Conservation (phyloP, 2,113 vertebrate genomes). For the Poecilia latipinna region DNA sequence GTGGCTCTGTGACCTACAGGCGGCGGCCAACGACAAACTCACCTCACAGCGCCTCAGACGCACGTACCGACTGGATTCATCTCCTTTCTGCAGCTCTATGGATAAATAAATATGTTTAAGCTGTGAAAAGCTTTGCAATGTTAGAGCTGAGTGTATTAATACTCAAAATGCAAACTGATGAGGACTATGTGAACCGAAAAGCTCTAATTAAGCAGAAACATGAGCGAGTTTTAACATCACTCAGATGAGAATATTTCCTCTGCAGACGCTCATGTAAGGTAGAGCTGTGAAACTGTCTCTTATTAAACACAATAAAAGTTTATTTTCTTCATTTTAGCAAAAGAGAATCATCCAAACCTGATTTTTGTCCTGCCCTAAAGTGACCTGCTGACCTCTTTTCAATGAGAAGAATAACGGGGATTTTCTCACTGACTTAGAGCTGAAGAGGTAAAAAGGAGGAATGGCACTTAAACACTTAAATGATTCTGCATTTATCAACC, state of each 20-base stretch:
- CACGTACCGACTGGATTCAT: not conserved
- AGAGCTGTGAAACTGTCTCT: not conserved
- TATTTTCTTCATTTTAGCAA: not conserved
- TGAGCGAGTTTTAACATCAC: not conserved
- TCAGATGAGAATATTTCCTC: not conserved
- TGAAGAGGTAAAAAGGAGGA: too few relatives aligned
- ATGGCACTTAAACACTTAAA: too few relatives aligned
- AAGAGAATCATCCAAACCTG: not conserved
- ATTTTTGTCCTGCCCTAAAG: not conserved
- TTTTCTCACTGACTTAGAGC: too few relatives aligned
- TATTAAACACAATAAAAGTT: not conserved
- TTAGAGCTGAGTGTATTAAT: too few relatives aligned
- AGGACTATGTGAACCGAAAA: not conserved
- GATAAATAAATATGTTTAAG: not conserved
- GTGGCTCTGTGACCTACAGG: not conserved
- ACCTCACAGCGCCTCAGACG: not conserved
- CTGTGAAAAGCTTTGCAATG: not conserved
- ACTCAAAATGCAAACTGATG: not conserved
- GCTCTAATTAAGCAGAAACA: not conserved
- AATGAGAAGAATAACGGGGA: too few relatives aligned
- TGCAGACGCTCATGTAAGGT: not conserved
- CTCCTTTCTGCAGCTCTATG: not conserved
- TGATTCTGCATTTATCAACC: too few relatives aligned
- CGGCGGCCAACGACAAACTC: constrained; percentile 7
- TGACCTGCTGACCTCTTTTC: not conserved